phyloP scores from a whole-genome alignment of 2,888 invertebrate species.

The Hoplodrina blanda region DNA sequence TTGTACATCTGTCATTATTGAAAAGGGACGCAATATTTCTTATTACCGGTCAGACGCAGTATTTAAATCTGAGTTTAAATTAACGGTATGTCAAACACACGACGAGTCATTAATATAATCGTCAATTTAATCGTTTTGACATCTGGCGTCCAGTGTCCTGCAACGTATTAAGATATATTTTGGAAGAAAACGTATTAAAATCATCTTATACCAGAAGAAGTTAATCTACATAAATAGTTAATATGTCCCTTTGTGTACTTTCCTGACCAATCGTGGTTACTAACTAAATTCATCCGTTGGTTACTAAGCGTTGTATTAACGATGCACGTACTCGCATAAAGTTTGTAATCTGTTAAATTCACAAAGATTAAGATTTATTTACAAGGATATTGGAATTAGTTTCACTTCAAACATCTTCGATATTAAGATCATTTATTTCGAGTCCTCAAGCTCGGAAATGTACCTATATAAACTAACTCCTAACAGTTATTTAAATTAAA shows the following conservation, averaged over 20 bases:
- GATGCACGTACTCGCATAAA: neutral
- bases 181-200: conserved; percentile 2
- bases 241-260: conserved; percentile 2
- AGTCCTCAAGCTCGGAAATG: neutral
- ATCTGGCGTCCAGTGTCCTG: neutral
- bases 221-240: neutral
- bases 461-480: neutral
- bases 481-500: neutral
- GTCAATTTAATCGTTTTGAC: neutral
- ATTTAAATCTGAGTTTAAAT: no score
- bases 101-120: neutral
- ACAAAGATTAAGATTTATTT: no score
- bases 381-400: no score
- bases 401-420: no score
- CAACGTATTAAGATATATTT: conserved; percentile 11
- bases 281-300: no score
- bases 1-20: no score
- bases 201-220: no score
- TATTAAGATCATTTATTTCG: neutral
- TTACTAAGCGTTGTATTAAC: no score
- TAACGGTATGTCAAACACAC: no score
- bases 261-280: conserved; percentile 1
- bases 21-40: no score
- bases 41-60: no score
- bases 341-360: neutral